phyloP scores from a whole-genome alignment of 2,797 vertebrate species.

The Antrozous pallidus region DNA sequence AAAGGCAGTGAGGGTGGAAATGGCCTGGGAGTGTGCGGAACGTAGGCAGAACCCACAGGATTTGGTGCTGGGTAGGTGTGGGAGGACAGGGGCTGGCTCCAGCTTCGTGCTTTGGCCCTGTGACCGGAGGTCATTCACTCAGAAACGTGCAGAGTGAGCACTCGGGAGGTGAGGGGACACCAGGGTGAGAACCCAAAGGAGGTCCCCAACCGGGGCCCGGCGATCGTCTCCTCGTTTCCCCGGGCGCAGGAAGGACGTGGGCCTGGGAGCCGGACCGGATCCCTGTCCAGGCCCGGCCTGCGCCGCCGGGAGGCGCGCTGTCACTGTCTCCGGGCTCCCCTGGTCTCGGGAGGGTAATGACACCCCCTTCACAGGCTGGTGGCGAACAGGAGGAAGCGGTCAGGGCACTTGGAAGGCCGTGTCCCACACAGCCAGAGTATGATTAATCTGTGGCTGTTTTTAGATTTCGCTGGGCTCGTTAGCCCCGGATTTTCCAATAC shows the following conservation, averaged over 20 bases:
- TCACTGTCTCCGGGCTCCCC: background rate
- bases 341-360: background rate
- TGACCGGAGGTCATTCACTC: background rate
- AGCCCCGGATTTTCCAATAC: slow-evolving; percentile 13
- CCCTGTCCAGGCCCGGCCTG: background rate
- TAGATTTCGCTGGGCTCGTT: background rate
- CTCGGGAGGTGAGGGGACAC: background rate
- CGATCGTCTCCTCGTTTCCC: background rate
- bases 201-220: background rate
- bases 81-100: background rate
- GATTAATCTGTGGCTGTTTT: background rate
- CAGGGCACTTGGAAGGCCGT: background rate
- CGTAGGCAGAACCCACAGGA: background rate
- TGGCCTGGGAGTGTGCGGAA: background rate
- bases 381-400: background rate
- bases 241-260: background rate
- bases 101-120: background rate
- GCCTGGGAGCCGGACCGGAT: background rate
- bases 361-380: background rate
- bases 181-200: background rate
- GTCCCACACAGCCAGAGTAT: background rate
- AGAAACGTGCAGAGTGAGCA: background rate
- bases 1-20: background rate
- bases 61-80: background rate
- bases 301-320: background rate